These are phyloP conservation scores for Tenthredo distinguenda DNA, from an alignment of 2,888 invertebrate genomes.

Conservation along the genomic window DNA sequence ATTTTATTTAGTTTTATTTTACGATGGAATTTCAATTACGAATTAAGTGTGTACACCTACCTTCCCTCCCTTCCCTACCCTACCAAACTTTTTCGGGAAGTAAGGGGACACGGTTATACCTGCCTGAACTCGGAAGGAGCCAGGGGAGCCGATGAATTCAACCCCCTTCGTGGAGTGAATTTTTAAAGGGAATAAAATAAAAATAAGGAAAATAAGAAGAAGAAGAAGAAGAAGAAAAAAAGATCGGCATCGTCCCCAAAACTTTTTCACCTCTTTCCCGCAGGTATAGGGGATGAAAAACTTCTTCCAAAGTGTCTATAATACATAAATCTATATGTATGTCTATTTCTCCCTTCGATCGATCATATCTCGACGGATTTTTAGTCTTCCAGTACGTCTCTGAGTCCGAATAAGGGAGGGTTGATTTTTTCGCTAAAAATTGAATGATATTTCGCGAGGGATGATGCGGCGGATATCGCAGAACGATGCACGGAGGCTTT, in stretches of 20 bases:
- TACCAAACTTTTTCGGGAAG: not conserved
- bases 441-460: too few species aligned
- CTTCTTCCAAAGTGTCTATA: not conserved
- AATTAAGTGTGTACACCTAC: slow-evolving; percentile 25
- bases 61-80: not conserved
- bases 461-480: too few species aligned
- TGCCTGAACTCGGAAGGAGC: not conserved
- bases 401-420: too few species aligned
- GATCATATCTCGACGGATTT: too few species aligned
- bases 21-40: slow-evolving; percentile 35
- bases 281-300: slow-evolving; percentile 2
- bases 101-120: not conserved
- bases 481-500: too few species aligned
- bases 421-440: too few species aligned
- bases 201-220: not conserved
- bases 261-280: not conserved
- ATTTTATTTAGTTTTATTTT: slow-evolving; percentile 6
- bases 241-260: not conserved
- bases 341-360: too few species aligned
- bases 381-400: too few species aligned
- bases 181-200: slow-evolving; percentile 16
- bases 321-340: not conserved
- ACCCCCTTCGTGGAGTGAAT: slow-evolving; percentile 24
- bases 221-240: not conserved
- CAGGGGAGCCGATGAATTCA: not conserved